phyloP scores from a whole-genome alignment of 2,113 vertebrate genomes.

The Poecilia latipinna region DNA sequence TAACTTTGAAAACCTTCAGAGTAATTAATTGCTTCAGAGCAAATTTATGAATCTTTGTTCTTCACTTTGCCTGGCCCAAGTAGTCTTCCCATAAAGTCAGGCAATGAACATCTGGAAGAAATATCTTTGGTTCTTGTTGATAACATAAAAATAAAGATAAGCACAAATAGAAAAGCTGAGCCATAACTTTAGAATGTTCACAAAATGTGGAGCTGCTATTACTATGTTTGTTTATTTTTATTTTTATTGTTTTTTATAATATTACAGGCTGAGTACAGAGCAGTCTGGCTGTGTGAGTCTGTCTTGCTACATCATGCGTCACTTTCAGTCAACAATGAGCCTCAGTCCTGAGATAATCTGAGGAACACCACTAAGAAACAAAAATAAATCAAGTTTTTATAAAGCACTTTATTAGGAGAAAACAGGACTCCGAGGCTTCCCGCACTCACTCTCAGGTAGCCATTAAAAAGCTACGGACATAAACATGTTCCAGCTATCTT shows the following conservation, averaged over 20 bases:
- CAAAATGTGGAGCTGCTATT: neutral
- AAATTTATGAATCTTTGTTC: neutral
- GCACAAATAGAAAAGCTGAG: neutral
- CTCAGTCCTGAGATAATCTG: constrained; percentile 1
- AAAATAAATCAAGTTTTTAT: constrained; percentile 61
- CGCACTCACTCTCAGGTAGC: constrained; percentile 64
- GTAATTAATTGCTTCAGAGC: neutral
- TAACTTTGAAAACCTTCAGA: neutral
- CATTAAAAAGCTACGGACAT: constrained; percentile 66
- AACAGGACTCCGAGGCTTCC: constrained; percentile 47
- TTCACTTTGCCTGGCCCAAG: neutral
- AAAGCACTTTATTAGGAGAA: constrained; percentile 46
- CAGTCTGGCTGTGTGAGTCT: constrained; percentile 3
- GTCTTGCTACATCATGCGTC: constrained; percentile 25
- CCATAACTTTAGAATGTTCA: constrained; percentile 9
- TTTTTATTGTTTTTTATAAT: constrained; percentile 1
- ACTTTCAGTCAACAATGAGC: constrained; percentile 18
- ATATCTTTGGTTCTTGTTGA: constrained; percentile 8
- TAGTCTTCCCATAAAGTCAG: constrained; percentile 1
- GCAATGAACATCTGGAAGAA: constrained; percentile 19
- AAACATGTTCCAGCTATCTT: constrained; percentile 70
- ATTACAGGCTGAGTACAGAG: neutral
- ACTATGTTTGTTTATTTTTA: neutral
- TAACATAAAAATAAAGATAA: constrained; percentile 1
- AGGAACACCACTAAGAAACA: constrained; percentile 23